Base-by-base conservation (phyloP, 2,888 invertebrate species). In the Odiellus spinosus region DNA sequence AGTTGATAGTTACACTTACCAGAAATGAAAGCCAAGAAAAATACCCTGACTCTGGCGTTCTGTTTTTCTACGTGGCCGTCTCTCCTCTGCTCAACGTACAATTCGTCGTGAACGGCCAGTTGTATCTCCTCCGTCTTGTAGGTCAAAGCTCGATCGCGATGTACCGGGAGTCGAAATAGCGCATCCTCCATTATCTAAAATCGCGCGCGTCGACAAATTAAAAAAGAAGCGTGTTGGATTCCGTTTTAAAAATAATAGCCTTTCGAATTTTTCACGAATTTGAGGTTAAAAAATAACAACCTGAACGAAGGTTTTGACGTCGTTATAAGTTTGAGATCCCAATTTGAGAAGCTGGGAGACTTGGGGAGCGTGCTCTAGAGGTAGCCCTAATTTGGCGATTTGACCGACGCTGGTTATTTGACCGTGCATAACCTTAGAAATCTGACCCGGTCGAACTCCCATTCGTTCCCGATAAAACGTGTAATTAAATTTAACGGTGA, bases 401-500 rank as follows among this genome's bases (percentile, higher is more conserved):
- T 91, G 85, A 45, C 87, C 85, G 55, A 90, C 67, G 66, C 86
- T 87, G 61, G 82, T 87, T 1, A 88, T 87, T 55, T 90, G 77
- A 50, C 87, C 59, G 39, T 60, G 75, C 69, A 86, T 88, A 14
- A 90, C 90, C 65, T 90, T 90, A 48, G 86, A 85, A 51, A 90
- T 86, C 65, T 90, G 88, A 0, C 91, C 91, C 0, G 91, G 90
- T 54, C 93, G 73, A 15, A 93, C 88, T 2, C 96, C 96, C 0
- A 96, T 93, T 11, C 95, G 74, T 67, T 98, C 98, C 67, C 95
- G 91, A 67, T 98, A 98, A 67, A 95, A 90, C 47, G 96, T 84
- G 64, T 93, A 95, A 67, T 96, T 96, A 56, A 93, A 69, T 66
- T 91, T 96, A 47, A 96, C 78, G 1, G 98, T 98, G 71, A 98